Percentiles rank a stretch among this genome's conserved stretches.
These are phyloP conservation scores for Drosophila rubida DNA, from an alignment of 2,888 invertebrate genomes.

Conservation along the genomic window DNA sequence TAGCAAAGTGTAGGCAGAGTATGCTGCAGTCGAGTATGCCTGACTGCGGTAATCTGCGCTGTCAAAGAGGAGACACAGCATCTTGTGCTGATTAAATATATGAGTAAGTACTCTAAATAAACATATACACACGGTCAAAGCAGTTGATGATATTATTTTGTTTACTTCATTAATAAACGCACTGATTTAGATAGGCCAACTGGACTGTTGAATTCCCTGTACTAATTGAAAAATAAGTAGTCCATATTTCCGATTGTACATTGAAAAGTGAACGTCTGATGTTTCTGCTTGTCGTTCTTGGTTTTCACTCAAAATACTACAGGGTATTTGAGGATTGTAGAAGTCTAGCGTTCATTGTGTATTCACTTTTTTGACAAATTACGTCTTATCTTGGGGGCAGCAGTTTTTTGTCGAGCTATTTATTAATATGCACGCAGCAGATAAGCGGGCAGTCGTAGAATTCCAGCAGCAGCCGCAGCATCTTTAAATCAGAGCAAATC, in stretches of 20 bases:
- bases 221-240: background rate
- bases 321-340: constrained; percentile 1
- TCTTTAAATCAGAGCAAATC: constrained; percentile 2
- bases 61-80: background rate
- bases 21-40: background rate
- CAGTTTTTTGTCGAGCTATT: constrained; percentile 37
- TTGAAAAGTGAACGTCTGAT: too few relatives aligned
- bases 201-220: constrained; percentile 6
- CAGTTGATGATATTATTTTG: constrained; percentile 27
- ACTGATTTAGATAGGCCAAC: background rate
- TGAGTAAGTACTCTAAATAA: constrained; percentile 6
- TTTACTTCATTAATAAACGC: constrained; percentile 19
- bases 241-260: too few relatives aligned
- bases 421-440: constrained; percentile 35
- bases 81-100: constrained; percentile 29
- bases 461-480: constrained; percentile 33
- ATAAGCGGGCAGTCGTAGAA: constrained; percentile 42
- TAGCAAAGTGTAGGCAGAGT: background rate
- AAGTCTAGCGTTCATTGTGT: background rate
- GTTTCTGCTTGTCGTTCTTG: too few relatives aligned
- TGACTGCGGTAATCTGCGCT: background rate
- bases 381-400: constrained; percentile 37
- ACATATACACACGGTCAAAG: background rate
- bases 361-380: constrained; percentile 20
- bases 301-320: too few relatives aligned